Percentiles rank a stretch among this genome's conserved stretches.
Conservation (phyloP, 2,888 invertebrate genomes). For the Adela reaumurella region DNA sequence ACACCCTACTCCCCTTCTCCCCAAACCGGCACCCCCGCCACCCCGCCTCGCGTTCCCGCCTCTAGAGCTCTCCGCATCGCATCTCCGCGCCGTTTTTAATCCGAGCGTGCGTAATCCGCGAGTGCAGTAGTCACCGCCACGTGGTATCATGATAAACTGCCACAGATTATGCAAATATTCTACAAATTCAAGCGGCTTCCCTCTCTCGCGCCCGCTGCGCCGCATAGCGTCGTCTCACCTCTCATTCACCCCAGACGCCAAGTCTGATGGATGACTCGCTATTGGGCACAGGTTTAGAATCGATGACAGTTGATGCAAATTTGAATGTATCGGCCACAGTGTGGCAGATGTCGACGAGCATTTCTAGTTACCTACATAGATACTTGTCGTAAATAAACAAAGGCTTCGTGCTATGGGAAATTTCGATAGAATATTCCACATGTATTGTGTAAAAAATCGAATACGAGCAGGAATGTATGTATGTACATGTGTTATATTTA, state of each 20-base stretch:
- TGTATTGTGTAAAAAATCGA: too few relatives aligned
- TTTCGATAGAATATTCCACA: too few relatives aligned
- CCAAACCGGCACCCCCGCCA: too few relatives aligned
- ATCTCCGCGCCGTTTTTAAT: background rate
- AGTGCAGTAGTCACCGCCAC: constrained; percentile 56
- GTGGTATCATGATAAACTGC: constrained; percentile 57
- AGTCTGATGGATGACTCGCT: constrained; percentile 55
- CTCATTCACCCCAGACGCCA: constrained; percentile 41
- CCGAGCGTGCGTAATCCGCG: constrained; percentile 35
- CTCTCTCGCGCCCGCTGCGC: constrained; percentile 24
- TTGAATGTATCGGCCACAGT: background rate
- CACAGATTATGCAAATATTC: constrained; percentile 56
- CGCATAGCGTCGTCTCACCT: constrained; percentile 21
- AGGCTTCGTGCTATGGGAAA: too few relatives aligned
- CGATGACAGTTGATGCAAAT: constrained; percentile 13
- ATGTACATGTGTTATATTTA: too few relatives aligned
- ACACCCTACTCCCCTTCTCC: too few relatives aligned
- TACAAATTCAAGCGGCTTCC: constrained; percentile 36
- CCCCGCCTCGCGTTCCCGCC: background rate
- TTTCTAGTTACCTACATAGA: too few relatives aligned
- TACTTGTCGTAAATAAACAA: too few relatives aligned
- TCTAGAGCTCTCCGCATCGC: background rate
- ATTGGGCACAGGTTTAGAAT: constrained; percentile 54
- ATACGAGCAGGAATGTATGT: too few relatives aligned
- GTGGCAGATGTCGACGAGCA: background rate